Evolutionary conservation across 2,797 vertebrate genomes (phyloP), one percentile per base, ranked within the genome.

Genomic region (Cossypha polioptera): DNA sequence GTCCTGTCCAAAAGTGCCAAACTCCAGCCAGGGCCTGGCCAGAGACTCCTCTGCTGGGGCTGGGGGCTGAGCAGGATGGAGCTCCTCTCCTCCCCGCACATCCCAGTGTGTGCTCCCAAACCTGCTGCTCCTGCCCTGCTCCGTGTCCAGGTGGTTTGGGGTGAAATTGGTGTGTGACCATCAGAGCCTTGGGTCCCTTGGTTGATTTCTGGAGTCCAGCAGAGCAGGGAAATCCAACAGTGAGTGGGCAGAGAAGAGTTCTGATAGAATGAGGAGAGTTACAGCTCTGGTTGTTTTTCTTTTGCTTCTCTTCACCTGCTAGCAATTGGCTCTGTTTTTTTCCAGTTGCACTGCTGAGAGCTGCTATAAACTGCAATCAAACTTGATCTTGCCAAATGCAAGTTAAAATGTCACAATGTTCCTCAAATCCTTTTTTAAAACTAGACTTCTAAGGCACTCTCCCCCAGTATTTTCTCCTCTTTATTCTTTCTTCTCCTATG

Each of bases 21-120:
- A 81, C 86, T 94, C 77, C 92, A 95, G 94, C 96, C 94, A 68
- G 62, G 95, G 79, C 76, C 91, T 90, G 90, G 77, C 7, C 3
- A 86, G 73, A 93, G 83, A 26, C 88, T 77, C 17, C 69, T 82
- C 61, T 65, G 18, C n/a, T 82, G 13, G 15, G 71, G 36, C 35
- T 77, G 92, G 94, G 81, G 85, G 20, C 73, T 4, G 73, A 48
- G 63, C 63, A 36, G 86, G 54, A 10, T 16, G 50, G 53, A 76
- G 65, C 78, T 94, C 8, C 66, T 87, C 75, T 94, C 9, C 66
- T 83, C 40, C 54, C 68, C 40, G 11, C 67, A 14, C 63, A 18
- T 85, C 45, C 48, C 48, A n/a, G 53, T 13, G 0, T 26, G 45
- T 62, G 50, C 14, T 59, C 69, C 18, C 15, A 11, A 10, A 9